Percentiles rank a stretch among this genome's conserved stretches.
Conservation (phyloP, 2,797 vertebrate genomes). For the Sternarchorhynchus goeldii region DNA sequence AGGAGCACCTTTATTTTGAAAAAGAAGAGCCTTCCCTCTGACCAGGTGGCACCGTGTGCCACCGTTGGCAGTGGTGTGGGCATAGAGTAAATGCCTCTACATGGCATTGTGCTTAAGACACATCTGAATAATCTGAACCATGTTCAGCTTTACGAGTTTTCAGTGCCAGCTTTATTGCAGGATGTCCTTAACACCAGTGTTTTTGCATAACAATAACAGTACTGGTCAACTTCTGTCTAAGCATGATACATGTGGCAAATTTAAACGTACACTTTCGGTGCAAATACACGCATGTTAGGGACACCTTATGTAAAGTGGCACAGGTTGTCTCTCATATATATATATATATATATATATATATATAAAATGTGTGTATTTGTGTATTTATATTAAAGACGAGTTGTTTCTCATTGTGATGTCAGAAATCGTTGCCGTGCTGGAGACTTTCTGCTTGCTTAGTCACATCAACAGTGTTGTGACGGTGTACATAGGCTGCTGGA, state of each 20-base stretch:
- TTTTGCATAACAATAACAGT: slow-evolving; percentile 31
- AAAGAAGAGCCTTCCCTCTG: slow-evolving; percentile 83
- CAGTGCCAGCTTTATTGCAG: slow-evolving; percentile 46
- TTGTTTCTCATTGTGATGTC: slow-evolving; percentile 44
- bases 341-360: slow-evolving; percentile 21
- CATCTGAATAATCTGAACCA: slow-evolving; percentile 97
- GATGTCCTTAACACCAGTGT: slow-evolving; percentile 65
- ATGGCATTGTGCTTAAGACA: slow-evolving; percentile 95
- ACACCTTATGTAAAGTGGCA: slow-evolving; percentile 31
- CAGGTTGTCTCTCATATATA: slow-evolving; percentile 29
- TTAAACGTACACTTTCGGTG: background rate
- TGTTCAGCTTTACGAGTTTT: slow-evolving; percentile 90
- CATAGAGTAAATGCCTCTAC: slow-evolving; percentile 95
- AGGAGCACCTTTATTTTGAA: slow-evolving; percentile 62
- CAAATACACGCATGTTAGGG: slow-evolving; percentile 17
- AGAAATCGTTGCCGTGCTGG: slow-evolving; percentile 24
- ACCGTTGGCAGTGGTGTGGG: slow-evolving; percentile 83
- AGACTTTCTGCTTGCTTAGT: slow-evolving; percentile 11
- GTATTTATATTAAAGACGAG: slow-evolving; percentile 10
- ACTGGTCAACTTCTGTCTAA: background rate
- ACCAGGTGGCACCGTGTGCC: slow-evolving; percentile 91
- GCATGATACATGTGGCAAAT: slow-evolving; percentile 8
- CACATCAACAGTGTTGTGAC: slow-evolving; percentile 17
- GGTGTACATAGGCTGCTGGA: slow-evolving; percentile 24
- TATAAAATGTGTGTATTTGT: slow-evolving; percentile 8